Percentiles rank a stretch among this genome's conserved stretches.
phyloP scores from a whole-genome alignment of 2,113 vertebrate species.

The Channa maculata region DNA sequence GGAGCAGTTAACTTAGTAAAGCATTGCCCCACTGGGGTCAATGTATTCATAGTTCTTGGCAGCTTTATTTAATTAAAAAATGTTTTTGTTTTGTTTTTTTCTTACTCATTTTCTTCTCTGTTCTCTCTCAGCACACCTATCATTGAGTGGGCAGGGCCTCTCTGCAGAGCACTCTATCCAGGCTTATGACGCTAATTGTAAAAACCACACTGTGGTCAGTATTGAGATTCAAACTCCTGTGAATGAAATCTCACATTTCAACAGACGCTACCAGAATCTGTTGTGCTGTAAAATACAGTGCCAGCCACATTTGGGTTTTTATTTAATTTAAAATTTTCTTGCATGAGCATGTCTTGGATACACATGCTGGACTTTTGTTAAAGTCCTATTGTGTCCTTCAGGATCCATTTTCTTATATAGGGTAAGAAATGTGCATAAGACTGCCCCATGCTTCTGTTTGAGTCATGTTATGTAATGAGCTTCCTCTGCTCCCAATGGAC shows the following conservation, averaged over 20 bases:
- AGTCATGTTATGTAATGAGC: slow-evolving; percentile 74
- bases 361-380: slow-evolving; percentile 58
- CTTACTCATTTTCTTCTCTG: not conserved
- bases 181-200: slow-evolving; percentile 25
- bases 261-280: not conserved
- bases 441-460: slow-evolving; percentile 42
- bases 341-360: slow-evolving; percentile 38
- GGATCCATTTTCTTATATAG: slow-evolving; percentile 68
- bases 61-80: not conserved
- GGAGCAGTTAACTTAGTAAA: slow-evolving; percentile 37
- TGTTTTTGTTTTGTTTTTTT: slow-evolving; percentile 7
- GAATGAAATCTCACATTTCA: slow-evolving; percentile 33
- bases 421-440: slow-evolving; percentile 42
- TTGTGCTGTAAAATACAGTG: not conserved
- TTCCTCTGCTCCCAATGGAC: slow-evolving; percentile 64
- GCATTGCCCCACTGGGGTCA: slow-evolving; percentile 37
- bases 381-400: slow-evolving; percentile 63
- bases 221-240: not conserved
- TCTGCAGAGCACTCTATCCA: slow-evolving; percentile 11
- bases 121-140: not conserved
- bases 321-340: too few species aligned
- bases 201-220: slow-evolving; percentile 13
- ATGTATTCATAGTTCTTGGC: slow-evolving; percentile 53
- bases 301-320: too few species aligned
- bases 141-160: not conserved